phyloP scores from a whole-genome alignment of 1,140 invertebrate genomes.

The Bombus pascuorum region DNA sequence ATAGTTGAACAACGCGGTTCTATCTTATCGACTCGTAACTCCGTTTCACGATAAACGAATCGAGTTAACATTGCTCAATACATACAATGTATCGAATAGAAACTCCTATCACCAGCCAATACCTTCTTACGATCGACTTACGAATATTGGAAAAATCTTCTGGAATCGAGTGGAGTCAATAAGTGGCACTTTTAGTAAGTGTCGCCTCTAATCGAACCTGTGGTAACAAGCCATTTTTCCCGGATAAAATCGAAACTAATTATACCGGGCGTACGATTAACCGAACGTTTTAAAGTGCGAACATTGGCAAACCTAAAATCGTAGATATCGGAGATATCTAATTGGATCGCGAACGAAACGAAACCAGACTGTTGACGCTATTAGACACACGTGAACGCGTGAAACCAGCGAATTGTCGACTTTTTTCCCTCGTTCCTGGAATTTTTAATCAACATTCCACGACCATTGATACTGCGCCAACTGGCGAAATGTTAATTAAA shows the following conservation, averaged over 20 bases:
- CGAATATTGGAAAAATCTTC: background rate
- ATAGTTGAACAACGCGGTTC: constrained; percentile 6
- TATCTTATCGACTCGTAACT: constrained; percentile 12
- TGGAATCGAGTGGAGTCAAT: background rate
- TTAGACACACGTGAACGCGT: background rate
- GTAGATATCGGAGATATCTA: background rate
- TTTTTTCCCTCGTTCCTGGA: background rate
- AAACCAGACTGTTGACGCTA: background rate
- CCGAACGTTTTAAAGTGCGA: background rate
- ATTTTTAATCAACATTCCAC: constrained; percentile 29
- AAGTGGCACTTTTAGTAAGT: constrained; percentile 1
- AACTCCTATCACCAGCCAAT: background rate
- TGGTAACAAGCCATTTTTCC: background rate
- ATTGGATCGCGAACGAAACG: constrained; percentile 7
- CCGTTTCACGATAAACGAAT: background rate
- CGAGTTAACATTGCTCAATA: constrained; percentile 5
- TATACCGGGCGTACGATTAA: background rate
- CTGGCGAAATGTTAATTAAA: constrained; percentile 3
- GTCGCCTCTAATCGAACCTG: background rate
- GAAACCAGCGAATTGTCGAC: background rate
- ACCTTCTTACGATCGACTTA: background rate
- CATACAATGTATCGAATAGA: background rate
- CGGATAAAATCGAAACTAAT: background rate
- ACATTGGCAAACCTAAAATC: background rate
- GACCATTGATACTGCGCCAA: background rate